phyloP scores from a whole-genome alignment of 30 jellyfish, hydroid and myxozoan genomes.

The Rhopilema esculentum region DNA sequence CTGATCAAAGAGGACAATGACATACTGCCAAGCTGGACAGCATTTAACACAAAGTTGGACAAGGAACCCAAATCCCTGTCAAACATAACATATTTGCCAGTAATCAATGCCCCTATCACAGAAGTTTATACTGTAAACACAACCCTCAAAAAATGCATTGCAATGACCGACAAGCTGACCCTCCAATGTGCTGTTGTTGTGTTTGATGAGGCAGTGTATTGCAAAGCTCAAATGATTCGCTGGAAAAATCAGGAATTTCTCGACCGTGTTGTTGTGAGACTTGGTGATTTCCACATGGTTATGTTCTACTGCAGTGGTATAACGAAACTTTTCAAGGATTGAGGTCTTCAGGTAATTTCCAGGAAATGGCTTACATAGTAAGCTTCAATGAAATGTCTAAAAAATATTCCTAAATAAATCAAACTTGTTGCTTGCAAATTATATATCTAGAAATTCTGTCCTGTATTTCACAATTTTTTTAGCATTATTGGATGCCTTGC shows the following conservation, averaged over 20 bases:
- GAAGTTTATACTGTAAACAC: conserved; percentile 21
- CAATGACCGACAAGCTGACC: conserved; percentile 23
- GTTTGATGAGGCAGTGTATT: conserved; percentile 36
- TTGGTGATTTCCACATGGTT: conserved; percentile 38
- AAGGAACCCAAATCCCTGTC: conserved; percentile 22
- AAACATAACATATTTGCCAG: conserved; percentile 45
- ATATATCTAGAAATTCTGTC: no score
- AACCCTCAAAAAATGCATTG: conserved; percentile 2
- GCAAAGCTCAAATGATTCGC: conserved; percentile 28
- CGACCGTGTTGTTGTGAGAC: conserved; percentile 13
- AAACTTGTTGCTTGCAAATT: no score
- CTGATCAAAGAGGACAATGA: no score
- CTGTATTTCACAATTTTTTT: no score
- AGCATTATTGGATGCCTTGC: no score
- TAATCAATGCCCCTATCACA: conserved; percentile 62
- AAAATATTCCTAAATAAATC: no score
- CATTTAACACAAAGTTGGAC: no score
- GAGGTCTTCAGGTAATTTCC: conserved; percentile 26
- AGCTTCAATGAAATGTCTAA: no score
- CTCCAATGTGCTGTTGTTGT: conserved; percentile 2
- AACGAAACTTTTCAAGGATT: conserved; percentile 24
- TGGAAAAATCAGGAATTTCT: conserved; percentile 29
- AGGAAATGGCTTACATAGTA: no score
- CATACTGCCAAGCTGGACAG: no score
- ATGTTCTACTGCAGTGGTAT: conserved; percentile 34